A percentile compares a stretch with the other conserved stretches of the same genome.
phyloP scores from a whole-genome alignment of 1,140 invertebrate species.

The Drosophila miranda region DNA sequence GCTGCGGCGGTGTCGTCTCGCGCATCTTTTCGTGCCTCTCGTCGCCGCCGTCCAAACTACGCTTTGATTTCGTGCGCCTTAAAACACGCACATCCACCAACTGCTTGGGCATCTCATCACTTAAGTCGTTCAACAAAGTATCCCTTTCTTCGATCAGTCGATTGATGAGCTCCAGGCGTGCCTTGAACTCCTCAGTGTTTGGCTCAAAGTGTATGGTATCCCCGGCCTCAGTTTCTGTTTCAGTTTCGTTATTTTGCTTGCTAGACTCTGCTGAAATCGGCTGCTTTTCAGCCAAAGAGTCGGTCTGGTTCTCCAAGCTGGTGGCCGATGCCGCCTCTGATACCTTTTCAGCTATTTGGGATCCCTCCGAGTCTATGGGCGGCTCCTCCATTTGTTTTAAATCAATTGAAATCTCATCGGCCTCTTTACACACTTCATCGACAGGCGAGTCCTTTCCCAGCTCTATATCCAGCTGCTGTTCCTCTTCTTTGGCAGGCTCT shows the following conservation, averaged over 20 bases:
- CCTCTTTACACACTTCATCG: neutral
- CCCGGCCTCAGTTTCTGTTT: neutral
- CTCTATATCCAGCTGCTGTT: neutral
- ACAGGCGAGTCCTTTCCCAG: slow-evolving; percentile 1
- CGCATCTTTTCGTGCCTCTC: slow-evolving; percentile 3
- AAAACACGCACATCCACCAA: slow-evolving; percentile 8
- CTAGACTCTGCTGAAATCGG: neutral
- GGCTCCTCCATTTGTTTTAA: too few relatives aligned
- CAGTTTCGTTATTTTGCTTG: neutral
- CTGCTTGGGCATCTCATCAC: slow-evolving; percentile 15
- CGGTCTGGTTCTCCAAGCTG: neutral
- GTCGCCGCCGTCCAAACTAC: slow-evolving; percentile 32
- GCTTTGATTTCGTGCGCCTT: slow-evolving; percentile 38
- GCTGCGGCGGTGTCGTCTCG: slow-evolving; percentile 20
- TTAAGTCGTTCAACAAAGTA: slow-evolving; percentile 34
- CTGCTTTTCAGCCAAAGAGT: neutral
- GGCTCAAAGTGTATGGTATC: slow-evolving; percentile 53
- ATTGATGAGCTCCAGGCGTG: slow-evolving; percentile 44
- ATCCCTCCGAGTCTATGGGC: too few relatives aligned
- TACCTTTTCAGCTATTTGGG: too few relatives aligned
- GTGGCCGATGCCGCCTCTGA: neutral
- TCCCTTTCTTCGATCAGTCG: slow-evolving; percentile 41
- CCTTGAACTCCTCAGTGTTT: slow-evolving; percentile 47
- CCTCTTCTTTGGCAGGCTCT: neutral
- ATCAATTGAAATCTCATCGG: neutral